phyloP scores from a whole-genome alignment of 2,113 vertebrate genomes.

The Anolis sagrei region DNA sequence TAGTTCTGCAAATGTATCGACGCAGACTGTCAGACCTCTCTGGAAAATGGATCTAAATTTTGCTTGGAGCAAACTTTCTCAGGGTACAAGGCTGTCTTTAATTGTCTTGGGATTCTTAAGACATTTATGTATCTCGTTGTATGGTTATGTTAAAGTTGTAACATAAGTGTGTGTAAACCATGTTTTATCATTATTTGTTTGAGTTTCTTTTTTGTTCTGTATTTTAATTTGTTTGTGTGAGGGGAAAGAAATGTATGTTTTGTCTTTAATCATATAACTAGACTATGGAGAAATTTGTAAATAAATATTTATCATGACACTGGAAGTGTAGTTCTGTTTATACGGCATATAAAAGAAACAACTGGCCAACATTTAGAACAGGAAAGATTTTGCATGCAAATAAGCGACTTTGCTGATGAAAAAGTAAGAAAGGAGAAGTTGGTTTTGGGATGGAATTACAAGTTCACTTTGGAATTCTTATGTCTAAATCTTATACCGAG shows the following conservation, averaged over 20 bases:
- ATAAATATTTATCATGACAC: slow-evolving; percentile 23
- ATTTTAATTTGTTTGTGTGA: slow-evolving; percentile 14
- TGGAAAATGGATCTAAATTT: slow-evolving; percentile 56
- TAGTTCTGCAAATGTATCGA: slow-evolving; percentile 38
- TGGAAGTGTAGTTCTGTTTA: slow-evolving; percentile 11
- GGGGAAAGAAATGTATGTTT: neutral
- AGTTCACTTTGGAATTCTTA: neutral
- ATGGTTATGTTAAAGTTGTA: neutral
- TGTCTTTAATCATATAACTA: neutral
- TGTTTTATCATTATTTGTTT: slow-evolving; percentile 1
- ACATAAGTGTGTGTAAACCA: neutral
- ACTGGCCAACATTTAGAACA: neutral
- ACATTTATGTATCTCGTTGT: neutral
- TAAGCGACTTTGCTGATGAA: neutral
- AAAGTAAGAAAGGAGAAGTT: neutral
- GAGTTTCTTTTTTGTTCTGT: neutral
- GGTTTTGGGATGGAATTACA: no score
- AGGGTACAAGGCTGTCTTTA: slow-evolving; percentile 26
- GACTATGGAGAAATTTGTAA: slow-evolving; percentile 9
- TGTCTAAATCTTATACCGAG: neutral
- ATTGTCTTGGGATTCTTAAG: slow-evolving; percentile 35
- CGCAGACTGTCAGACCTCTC: slow-evolving; percentile 30
- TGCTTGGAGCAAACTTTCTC: slow-evolving; percentile 37
- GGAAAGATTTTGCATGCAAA: neutral
- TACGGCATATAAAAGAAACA: neutral